Conservation (phyloP, 2,797 vertebrate species). For the Gastrophryne carolinensis region DNA sequence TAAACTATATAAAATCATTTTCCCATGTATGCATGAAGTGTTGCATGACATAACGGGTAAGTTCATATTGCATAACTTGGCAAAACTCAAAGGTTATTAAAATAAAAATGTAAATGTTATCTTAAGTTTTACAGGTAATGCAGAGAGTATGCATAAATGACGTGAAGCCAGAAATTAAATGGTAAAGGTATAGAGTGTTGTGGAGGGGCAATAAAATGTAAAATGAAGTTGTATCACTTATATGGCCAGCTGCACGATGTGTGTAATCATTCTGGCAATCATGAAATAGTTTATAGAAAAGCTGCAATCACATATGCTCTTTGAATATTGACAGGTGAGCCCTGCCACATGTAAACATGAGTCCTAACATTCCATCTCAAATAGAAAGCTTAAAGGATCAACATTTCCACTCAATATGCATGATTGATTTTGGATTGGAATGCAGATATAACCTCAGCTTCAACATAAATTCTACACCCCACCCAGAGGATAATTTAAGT, state of each 20-base stretch:
- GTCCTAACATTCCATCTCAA: constrained; percentile 14
- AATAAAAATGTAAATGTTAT: not conserved
- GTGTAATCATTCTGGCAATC: not conserved
- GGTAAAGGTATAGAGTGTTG: not conserved
- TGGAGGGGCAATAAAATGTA: not conserved
- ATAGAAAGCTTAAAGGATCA: constrained; percentile 14
- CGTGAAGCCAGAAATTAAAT: not conserved
- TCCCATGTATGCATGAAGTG: too few relatives aligned
- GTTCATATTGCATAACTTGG: not conserved
- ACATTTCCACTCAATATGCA: not conserved
- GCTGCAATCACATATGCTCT: not conserved
- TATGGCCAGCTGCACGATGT: not conserved
- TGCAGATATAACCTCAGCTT: constrained; percentile 8
- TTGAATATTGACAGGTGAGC: constrained; percentile 1
- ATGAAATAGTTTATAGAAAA: not conserved
- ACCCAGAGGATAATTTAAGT: constrained; percentile 30
- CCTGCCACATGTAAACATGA: constrained; percentile 2
- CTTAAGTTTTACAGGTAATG: not conserved
- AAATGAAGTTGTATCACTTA: not conserved
- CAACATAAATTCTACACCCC: constrained; percentile 17
- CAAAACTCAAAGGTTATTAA: not conserved
- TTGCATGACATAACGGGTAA: too few relatives aligned
- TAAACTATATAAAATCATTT: too few relatives aligned
- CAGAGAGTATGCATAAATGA: not conserved
- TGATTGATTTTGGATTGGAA: constrained; percentile 34